Conservation (phyloP, 2,113 vertebrate genomes). For the Merops nubicus region DNA sequence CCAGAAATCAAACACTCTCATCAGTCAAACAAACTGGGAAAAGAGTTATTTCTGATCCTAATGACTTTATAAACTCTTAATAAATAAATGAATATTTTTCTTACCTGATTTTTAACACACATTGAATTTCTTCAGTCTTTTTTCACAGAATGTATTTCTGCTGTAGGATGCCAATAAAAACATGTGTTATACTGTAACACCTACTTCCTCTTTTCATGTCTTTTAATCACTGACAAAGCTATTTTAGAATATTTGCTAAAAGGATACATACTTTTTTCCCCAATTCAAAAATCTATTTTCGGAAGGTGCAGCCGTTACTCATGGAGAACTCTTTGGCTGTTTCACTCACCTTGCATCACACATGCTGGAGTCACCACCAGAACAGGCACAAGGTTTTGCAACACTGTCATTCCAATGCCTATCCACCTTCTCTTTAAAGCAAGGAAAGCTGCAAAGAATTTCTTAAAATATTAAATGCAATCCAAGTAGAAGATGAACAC, state of each 20-base stretch:
- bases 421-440: background rate
- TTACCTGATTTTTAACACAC: background rate
- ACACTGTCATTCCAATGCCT: background rate
- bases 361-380: background rate
- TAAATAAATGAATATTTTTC: background rate
- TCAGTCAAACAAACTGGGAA: background rate
- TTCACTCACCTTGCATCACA: slow-evolving; percentile 1
- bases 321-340: background rate
- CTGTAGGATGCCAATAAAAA: background rate
- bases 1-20: background rate
- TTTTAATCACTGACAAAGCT: background rate
- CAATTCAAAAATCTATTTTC: background rate
- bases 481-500: background rate
- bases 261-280: background rate
- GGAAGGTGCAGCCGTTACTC: background rate
- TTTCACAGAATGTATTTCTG: background rate
- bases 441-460: background rate
- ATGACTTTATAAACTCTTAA: background rate
- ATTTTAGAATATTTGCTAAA: slow-evolving; percentile 21
- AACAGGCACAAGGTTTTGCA: background rate
- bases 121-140: background rate
- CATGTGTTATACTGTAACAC: background rate
- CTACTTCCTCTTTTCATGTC: slow-evolving; percentile 4
- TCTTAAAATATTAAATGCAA: background rate
- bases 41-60: background rate